These are phyloP conservation scores for Setophaga petechia DNA, from an alignment of 2,113 vertebrate genomes.

Conservation along the genomic window DNA sequence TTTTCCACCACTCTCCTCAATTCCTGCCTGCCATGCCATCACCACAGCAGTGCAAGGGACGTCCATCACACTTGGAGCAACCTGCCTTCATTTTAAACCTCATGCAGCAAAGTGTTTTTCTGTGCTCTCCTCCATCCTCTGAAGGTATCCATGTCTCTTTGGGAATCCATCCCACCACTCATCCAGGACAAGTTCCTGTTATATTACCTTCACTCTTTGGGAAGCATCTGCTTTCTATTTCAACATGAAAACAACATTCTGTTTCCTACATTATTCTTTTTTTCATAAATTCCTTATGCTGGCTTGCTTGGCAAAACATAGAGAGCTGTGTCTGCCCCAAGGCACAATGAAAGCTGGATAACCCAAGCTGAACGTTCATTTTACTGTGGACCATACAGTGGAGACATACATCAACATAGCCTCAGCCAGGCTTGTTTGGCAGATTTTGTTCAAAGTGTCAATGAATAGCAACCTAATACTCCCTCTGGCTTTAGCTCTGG, in stretches of 20 bases:
- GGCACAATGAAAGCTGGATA: slow-evolving; percentile 34
- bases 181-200: neutral
- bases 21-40: neutral
- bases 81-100: neutral
- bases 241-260: slow-evolving; percentile 19
- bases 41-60: neutral
- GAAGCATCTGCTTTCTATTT: slow-evolving; percentile 61
- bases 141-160: neutral
- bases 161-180: neutral
- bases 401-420: slow-evolving; percentile 15
- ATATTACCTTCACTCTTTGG: neutral
- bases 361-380: neutral
- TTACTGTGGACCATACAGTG: neutral
- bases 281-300: slow-evolving; percentile 39
- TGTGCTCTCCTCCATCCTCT: neutral
- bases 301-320: slow-evolving; percentile 19
- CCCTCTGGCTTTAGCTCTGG: slow-evolving; percentile 15
- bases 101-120: neutral
- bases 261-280: slow-evolving; percentile 31
- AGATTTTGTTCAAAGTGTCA: slow-evolving; percentile 41
- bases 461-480: slow-evolving; percentile 55
- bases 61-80: neutral
- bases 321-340: slow-evolving; percentile 23
- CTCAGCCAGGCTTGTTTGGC: slow-evolving; percentile 29
- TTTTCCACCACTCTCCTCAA: neutral